Conservation (phyloP, 2,797 vertebrate species). For the Coranthus polyacanthus region DNA sequence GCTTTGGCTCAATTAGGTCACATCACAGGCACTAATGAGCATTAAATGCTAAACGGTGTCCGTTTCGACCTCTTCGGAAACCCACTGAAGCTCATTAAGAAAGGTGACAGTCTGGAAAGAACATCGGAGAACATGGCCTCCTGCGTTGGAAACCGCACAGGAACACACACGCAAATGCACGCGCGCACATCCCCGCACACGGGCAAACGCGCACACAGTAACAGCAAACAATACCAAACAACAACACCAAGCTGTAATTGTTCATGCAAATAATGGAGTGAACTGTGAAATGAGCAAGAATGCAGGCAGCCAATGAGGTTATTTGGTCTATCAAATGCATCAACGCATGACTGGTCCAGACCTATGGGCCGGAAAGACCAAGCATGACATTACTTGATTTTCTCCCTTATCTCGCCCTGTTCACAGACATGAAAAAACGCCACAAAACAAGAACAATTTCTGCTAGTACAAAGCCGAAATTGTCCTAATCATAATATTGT, state of each 20-base stretch:
- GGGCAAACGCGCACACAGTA: too few species aligned
- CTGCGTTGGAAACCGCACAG: constrained; percentile 13
- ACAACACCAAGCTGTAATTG: constrained; percentile 59
- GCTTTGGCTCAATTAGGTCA: constrained; percentile 69
- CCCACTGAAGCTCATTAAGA: constrained; percentile 58
- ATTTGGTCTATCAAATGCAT: constrained; percentile 70
- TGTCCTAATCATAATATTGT: constrained; percentile 61
- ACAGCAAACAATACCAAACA: constrained; percentile 48
- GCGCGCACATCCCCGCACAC: constrained; percentile 9
- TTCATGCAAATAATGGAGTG: constrained; percentile 71
- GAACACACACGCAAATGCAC: constrained; percentile 1
- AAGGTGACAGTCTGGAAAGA: constrained; percentile 55
- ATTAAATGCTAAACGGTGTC: constrained; percentile 66
- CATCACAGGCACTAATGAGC: constrained; percentile 59
- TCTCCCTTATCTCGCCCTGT: constrained; percentile 41
- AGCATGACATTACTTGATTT: constrained; percentile 61
- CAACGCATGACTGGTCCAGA: constrained; percentile 60
- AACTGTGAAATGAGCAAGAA: constrained; percentile 72
- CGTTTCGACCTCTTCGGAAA: constrained; percentile 52
- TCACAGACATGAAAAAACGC: constrained; percentile 34
- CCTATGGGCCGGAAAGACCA: constrained; percentile 58
- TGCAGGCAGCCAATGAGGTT: constrained; percentile 69
- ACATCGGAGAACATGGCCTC: constrained; percentile 18
- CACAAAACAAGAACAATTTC: constrained; percentile 41
- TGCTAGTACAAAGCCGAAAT: constrained; percentile 52